Conservation (phyloP, 1,140 invertebrate genomes). For the Macrotrachela quadricornifera region DNA sequence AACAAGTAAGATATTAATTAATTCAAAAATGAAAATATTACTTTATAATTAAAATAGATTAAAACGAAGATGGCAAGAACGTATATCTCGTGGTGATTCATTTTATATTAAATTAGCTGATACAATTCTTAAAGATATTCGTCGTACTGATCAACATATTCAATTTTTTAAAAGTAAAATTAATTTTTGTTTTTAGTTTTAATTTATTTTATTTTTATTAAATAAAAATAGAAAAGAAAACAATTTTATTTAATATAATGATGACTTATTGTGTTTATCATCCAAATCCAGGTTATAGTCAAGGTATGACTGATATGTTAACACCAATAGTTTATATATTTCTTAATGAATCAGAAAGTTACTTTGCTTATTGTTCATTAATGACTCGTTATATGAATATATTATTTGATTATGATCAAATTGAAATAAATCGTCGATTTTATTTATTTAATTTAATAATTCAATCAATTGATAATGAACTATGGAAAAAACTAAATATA, state of each 20-base stretch:
- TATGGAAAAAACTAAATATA: conserved; percentile 52
- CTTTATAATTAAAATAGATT: too few species aligned
- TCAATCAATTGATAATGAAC: conserved; percentile 67
- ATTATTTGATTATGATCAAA: conserved; percentile 62
- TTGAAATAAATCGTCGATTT: conserved; percentile 83
- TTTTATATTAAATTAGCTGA: conserved; percentile 39
- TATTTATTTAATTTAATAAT: conserved; percentile 67
- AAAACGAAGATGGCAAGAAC: too few species aligned
- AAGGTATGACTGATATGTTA: conserved; percentile 79
- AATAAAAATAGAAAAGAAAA: conserved; percentile 45
- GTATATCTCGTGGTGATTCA: too few species aligned
- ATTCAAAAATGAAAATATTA: too few species aligned
- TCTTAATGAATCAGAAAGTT: conserved; percentile 84
- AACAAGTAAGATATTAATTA: too few species aligned
- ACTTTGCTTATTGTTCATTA: conserved; percentile 80
- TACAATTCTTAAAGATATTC: conserved; percentile 74
- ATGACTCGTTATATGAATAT: conserved; percentile 69
- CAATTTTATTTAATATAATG: conserved; percentile 76
- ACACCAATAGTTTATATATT: conserved; percentile 77
- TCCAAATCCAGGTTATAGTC: conserved; percentile 78
- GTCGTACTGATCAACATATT: conserved; percentile 74
- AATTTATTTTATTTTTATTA: too few species aligned
- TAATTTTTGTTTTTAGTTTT: too few species aligned
- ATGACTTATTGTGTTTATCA: conserved; percentile 88
- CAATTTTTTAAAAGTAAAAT: conserved; percentile 58